phyloP scores from a whole-genome alignment of 2,113 vertebrate species.

The Stigmatopora argus region DNA sequence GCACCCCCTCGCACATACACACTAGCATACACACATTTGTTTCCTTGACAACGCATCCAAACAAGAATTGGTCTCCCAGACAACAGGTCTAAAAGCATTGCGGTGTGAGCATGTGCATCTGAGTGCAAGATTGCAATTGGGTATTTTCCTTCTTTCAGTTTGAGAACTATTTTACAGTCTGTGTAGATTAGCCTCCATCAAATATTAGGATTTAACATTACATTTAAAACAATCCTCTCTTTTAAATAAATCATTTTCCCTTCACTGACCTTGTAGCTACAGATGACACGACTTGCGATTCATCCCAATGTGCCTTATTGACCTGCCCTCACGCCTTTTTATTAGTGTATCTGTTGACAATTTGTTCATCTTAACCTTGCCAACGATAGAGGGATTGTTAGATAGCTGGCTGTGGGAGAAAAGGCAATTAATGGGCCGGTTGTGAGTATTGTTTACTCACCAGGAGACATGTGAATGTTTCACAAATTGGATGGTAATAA shows the following conservation, averaged over 20 bases:
- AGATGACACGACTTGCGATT: conserved; percentile 34
- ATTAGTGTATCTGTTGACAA: conserved; percentile 38
- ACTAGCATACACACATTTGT: conserved; percentile 38
- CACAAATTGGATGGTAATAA: conserved; percentile 20
- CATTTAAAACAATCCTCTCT: conserved; percentile 34
- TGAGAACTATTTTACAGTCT: conserved; percentile 25
- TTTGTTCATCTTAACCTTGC: conserved; percentile 40
- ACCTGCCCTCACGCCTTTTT: conserved; percentile 32
- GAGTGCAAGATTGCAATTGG: conserved; percentile 10
- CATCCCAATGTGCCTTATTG: conserved; percentile 48
- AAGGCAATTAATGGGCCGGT: conserved; percentile 50
- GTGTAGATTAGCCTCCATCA: conserved; percentile 13
- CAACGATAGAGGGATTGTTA: conserved; percentile 47
- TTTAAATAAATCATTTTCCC: conserved; percentile 39
- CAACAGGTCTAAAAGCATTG: conserved; percentile 66
- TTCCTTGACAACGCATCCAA: conserved; percentile 74
- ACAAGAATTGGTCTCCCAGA: conserved; percentile 74
- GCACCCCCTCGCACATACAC: conserved; percentile 42
- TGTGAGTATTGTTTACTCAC: conserved; percentile 57
- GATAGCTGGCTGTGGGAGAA: conserved; percentile 29
- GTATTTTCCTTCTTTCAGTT: conserved; percentile 8
- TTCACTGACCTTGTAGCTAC: conserved; percentile 1
- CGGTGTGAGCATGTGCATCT: conserved; percentile 19
- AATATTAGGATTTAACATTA: conserved; percentile 35
- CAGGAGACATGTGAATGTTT: conserved; percentile 16